Evolutionary conservation across 2,113 vertebrate genomes (phyloP), one percentile per base, ranked within the genome.

Genomic region (Suricata suricatta): DNA sequence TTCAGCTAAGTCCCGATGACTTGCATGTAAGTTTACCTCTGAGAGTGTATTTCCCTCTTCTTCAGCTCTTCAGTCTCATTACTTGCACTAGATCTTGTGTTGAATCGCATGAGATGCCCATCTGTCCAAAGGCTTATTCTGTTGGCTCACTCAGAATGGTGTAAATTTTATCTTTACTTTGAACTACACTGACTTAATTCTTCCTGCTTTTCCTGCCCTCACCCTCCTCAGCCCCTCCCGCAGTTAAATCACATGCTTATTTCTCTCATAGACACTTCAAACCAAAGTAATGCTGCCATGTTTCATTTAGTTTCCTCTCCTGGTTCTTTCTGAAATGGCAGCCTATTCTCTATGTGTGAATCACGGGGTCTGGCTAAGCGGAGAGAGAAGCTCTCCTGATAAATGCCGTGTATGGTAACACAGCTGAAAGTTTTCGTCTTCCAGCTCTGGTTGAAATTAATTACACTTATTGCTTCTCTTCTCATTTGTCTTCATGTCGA

Each of bases 401-500:
- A 41, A 90, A 82, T 38, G 54, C 66, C 77, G 11, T 10, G 50
- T n/a, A n/a, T 16, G 79, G 29, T 25, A 10, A 33, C 72, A 35
- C 35, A n/a, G 85, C 60, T 47, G 68, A 95, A 96, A 92, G 94
- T 76, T 92, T 85, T 90, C 57, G 69, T 97, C 92, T 96, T 89
- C 90, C 81, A 93, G 94, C 86, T 95, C 81, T 82, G 50, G 72
- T 16, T 95, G 86, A 97, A 98, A 97, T 96, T 97, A 98, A 97
- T 98, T 94, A 96, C 47, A 44, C 88, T 80, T 93, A 91, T 15
- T 88, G 84, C 93, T 85, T 97, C 94, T 97, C 72, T 91, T 71
- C 88, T 85, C 97, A 97, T 97, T 95, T 96, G 64, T 98, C 97
- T 97, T 97, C 27, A 17, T 38, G 85, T 96, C 96, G 82, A 81